phyloP scores from a whole-genome alignment of 2,888 invertebrate species.

The Drosophila flavopinicola region DNA sequence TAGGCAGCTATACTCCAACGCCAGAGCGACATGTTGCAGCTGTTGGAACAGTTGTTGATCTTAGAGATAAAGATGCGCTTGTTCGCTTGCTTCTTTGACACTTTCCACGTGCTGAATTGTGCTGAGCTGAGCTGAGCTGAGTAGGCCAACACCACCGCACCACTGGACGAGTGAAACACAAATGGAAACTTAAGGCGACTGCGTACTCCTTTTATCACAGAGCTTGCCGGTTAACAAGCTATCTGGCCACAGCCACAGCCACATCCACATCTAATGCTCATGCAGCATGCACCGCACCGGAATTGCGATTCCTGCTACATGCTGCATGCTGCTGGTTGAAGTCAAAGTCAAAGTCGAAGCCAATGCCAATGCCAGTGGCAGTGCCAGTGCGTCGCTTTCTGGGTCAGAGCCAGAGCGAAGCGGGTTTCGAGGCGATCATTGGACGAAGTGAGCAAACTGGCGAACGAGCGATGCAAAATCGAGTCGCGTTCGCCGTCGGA shows the following conservation, averaged over 20 bases:
- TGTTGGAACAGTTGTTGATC: not conserved
- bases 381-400: conserved; percentile 55
- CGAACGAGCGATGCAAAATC: conserved; percentile 37
- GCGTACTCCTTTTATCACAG: conserved; percentile 71
- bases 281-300: conserved; percentile 65
- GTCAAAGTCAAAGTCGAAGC: conserved; percentile 27
- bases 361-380: conserved; percentile 18
- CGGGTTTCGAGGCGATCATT: conserved; percentile 39
- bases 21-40: conserved; percentile 37
- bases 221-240: conserved; percentile 28
- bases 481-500: conserved; percentile 47
- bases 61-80: not conserved
- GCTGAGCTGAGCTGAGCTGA: not conserved
- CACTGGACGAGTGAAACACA: conserved; percentile 65
- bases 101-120: conserved; percentile 9
- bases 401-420: conserved; percentile 53
- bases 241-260: conserved; percentile 13
- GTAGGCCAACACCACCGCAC: conserved; percentile 55
- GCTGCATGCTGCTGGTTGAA: conserved; percentile 23
- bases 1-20: conserved; percentile 45
- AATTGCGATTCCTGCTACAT: conserved; percentile 66
- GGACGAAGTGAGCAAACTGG: conserved; percentile 31
- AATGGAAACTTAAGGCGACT: conserved; percentile 65
- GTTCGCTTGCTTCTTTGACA: conserved; percentile 4
- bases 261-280: conserved; percentile 48